These are phyloP conservation scores for Ahaetulla prasina DNA, from an alignment of 2,113 vertebrate genomes.

Conservation along the genomic window DNA sequence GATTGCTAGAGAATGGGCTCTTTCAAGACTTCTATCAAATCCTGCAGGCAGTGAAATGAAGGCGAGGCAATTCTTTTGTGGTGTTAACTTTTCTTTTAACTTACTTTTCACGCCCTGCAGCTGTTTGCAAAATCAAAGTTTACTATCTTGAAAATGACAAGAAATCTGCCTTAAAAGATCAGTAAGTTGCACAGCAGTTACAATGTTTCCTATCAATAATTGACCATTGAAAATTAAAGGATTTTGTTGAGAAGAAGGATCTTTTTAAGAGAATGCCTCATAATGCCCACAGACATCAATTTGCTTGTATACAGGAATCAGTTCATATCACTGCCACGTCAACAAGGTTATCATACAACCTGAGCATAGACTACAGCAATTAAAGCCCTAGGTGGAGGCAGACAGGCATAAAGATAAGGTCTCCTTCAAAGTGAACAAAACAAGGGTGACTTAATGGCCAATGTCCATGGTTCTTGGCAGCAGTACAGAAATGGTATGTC, in stretches of 20 bases:
- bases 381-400: not conserved
- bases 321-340: too few relatives aligned
- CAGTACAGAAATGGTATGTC: not conserved
- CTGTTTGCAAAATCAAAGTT: not conserved
- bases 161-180: not conserved
- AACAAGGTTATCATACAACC: not conserved
- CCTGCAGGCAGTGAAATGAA: conserved; percentile 11
- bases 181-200: not conserved
- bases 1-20: conserved; percentile 21
- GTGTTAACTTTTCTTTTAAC: not conserved
- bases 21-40: conserved; percentile 5
- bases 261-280: not conserved
- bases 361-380: not conserved
- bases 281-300: not conserved
- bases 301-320: not conserved
- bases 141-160: not conserved
- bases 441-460: not conserved
- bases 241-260: not conserved
- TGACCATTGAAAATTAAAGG: not conserved
- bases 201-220: not conserved
- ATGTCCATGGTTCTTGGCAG: not conserved
- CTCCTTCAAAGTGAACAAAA: not conserved
- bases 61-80: not conserved
- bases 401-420: not conserved
- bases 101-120: conserved; percentile 3